Conservation (phyloP, 2,797 vertebrate genomes). For the Smutsia temminckii region DNA sequence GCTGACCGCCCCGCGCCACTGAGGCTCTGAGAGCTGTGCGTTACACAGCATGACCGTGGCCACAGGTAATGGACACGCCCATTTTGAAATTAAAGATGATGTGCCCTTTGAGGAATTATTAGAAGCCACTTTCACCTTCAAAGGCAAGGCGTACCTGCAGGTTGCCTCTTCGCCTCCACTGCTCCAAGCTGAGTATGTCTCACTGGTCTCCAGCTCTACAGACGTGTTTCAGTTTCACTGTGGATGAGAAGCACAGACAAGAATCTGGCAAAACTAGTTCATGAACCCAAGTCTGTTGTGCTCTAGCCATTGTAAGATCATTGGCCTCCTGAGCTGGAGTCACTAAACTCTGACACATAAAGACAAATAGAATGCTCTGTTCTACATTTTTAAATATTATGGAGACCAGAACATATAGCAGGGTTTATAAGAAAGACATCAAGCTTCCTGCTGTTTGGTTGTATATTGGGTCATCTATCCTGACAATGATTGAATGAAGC, state of each 20-base stretch:
- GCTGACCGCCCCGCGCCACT: fast-evolving
- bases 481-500: not conserved
- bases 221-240: not conserved
- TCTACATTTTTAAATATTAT: not conserved
- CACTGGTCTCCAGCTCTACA: not conserved
- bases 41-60: not conserved
- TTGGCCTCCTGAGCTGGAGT: not conserved
- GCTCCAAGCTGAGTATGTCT: not conserved
- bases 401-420: not conserved
- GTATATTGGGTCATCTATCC: not conserved
- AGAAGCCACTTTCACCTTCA: not conserved
- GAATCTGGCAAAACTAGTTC: not conserved
- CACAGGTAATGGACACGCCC: too few relatives aligned
- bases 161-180: not conserved
- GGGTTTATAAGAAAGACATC: not conserved
- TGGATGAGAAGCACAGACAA: not conserved
- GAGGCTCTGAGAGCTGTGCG: not conserved
- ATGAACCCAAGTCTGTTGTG: not conserved
- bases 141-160: not conserved
- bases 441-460: not conserved
- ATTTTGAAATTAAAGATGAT: not conserved
- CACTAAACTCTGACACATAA: not conserved
- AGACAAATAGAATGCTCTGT: not conserved
- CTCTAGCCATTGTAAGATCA: not conserved
- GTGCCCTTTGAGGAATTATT: not conserved